Evolutionary conservation across 1,140 invertebrate species (phyloP).

Genomic region (roundworm (Caenorhabditis elegans)): DNA sequence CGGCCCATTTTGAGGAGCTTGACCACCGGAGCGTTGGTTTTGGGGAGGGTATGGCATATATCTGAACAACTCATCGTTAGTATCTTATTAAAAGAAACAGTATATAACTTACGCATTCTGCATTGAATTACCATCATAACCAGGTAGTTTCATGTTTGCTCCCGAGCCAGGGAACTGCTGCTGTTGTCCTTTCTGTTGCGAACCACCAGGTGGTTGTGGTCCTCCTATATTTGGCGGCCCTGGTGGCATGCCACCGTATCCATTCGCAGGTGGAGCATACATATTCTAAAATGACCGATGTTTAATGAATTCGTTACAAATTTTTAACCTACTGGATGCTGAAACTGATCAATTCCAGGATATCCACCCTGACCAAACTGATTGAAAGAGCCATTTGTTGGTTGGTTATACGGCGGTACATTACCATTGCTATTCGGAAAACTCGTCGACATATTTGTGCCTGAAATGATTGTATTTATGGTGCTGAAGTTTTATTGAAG

Average conservation of each 20-base stretch:
- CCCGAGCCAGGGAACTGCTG: not conserved
- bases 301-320: no score
- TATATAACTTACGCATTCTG: not conserved
- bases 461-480: not conserved
- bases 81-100: no score
- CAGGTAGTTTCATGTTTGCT: not conserved
- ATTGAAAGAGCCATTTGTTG: slow-evolving; percentile 8
- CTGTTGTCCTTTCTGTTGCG: not conserved
- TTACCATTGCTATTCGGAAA: slow-evolving; percentile 12
- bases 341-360: not conserved
- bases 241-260: not conserved
- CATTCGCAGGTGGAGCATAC: not conserved
- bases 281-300: not conserved
- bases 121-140: not conserved
- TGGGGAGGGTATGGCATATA: not conserved
- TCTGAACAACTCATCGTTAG: not conserved
- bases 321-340: not conserved
- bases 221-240: not conserved
- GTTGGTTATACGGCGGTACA: not conserved
- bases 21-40: not conserved
- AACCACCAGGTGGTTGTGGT: not conserved
- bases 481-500: no score
- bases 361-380: not conserved
- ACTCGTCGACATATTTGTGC: slow-evolving; percentile 15
- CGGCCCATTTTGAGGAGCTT: not conserved